Base-by-base conservation (phyloP, 2,888 invertebrate species). In the Torymus aiolomorphi region DNA sequence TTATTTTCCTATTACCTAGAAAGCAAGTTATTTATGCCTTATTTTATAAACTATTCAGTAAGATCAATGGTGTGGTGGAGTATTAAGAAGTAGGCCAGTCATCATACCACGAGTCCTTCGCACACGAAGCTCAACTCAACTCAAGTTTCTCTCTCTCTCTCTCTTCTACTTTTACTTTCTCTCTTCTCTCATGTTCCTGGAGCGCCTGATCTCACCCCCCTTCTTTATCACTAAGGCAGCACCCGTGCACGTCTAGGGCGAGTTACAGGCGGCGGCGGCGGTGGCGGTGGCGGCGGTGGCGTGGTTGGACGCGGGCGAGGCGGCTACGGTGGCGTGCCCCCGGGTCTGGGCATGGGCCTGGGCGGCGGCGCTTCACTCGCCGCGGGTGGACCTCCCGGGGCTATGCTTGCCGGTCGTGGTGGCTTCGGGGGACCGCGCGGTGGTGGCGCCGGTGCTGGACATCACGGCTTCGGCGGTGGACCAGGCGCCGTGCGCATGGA, bases 401-500 rank as follows among this genome's bases (percentile, higher is more conserved):
- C 82, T 0, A 87, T 89, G 85, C 71, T 89, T 8, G 82, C 80
- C 0, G 88, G 88, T 3, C 82, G 86, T 3, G 85, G 88, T 3
- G 87, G 89, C 52, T 89, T 88, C 54, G 89, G 89, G 1, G 89
- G 89, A 0, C 87, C 89, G 0, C 85, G 89, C 0, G 88, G 80
- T 1, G 84, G 83, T 10, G 89, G 88, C 49, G 89, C 88, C 59
- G 88, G 88, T 2, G 85, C 88, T 20, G 87, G 88, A 0, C 89
- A 88, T 51, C 89, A 88, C 74, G 87, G 88, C 11, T 85, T 88
- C 59, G 87, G 88, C 2, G 86, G 88, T 14, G 88, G 89, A 1
- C 90, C 90, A 0, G 90, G 90, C 2, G 90, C 90, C 5, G 89
- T 90, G 87, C 86, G 90, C 69, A 90, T 90, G 90, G 90, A 90